Conservation (phyloP, 2,888 invertebrate species). For the Macrosoma leucophasiata region DNA sequence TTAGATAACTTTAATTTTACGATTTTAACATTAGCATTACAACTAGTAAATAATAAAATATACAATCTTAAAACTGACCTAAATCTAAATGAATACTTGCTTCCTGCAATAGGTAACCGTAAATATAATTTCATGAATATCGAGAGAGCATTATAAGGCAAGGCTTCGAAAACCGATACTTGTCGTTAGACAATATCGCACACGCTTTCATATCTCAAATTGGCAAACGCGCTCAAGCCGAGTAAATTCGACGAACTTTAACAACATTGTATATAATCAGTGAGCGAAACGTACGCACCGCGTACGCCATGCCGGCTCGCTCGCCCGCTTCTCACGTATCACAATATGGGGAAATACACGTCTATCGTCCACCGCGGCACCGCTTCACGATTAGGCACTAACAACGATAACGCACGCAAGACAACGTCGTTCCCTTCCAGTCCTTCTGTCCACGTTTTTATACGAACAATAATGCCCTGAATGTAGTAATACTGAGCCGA, state of each 20-base stretch:
- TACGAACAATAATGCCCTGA: neutral
- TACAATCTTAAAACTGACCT: conserved; percentile 53
- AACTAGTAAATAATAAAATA: conserved; percentile 59
- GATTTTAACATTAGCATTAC: conserved; percentile 42
- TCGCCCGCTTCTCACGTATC: conserved; percentile 18
- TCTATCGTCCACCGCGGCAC: conserved; percentile 1
- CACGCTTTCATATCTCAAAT: conserved; percentile 7
- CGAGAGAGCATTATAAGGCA: conserved; percentile 73
- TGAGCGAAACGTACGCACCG: no score
- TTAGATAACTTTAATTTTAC: conserved; percentile 61
- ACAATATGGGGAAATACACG: conserved; percentile 20
- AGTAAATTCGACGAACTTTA: no score
- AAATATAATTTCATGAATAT: conserved; percentile 65
- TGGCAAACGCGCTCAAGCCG: no score
- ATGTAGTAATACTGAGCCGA: no score
- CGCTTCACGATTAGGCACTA: conserved; percentile 16
- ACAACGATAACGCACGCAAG: conserved; percentile 6
- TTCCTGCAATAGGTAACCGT: conserved; percentile 73
- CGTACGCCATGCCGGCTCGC: neutral
- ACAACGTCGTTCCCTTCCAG: conserved; percentile 4
- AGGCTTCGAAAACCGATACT: conserved; percentile 38
- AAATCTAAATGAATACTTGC: conserved; percentile 70
- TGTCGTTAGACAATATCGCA: conserved; percentile 8
- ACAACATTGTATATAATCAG: no score
- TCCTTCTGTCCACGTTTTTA: no score